phyloP scores from a whole-genome alignment of 2,888 invertebrate species.

The Lacanobia wlatinum region DNA sequence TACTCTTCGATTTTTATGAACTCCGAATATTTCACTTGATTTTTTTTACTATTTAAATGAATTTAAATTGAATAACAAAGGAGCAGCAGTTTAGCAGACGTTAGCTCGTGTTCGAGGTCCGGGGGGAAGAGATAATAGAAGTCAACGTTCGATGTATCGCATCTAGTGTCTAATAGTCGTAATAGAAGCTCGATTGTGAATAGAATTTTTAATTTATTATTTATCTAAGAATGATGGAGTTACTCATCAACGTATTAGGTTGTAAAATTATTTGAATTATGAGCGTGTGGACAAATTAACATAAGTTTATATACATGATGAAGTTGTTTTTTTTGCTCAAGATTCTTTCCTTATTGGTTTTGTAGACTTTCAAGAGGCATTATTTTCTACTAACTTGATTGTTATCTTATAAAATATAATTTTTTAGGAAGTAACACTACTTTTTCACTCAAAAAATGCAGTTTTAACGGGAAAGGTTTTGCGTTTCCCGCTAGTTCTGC shows the following conservation, averaged over 20 bases:
- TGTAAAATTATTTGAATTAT: constrained; percentile 35
- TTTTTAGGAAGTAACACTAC: too few species aligned
- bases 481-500: too few species aligned
- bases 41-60: too few species aligned
- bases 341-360: constrained; percentile 7
- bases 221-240: constrained; percentile 8
- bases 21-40: too few species aligned
- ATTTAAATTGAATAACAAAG: too few species aligned
- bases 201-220: constrained; percentile 51
- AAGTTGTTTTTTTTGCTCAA: not conserved
- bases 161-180: constrained; percentile 64
- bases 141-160: constrained; percentile 68
- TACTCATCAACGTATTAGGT: constrained; percentile 33
- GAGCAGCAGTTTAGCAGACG: too few species aligned
- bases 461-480: too few species aligned
- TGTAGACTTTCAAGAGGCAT: constrained; percentile 6
- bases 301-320: constrained; percentile 13
- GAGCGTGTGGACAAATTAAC: constrained; percentile 14
- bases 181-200: constrained; percentile 60
- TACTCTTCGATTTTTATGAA: too few species aligned
- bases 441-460: too few species aligned
- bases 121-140: constrained; percentile 49
- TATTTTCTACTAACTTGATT: not conserved
- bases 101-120: too few species aligned
- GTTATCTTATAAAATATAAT: too few species aligned